Evolutionary conservation across 2,888 invertebrate species (phyloP).

Genomic region (Elegia similella): DNA sequence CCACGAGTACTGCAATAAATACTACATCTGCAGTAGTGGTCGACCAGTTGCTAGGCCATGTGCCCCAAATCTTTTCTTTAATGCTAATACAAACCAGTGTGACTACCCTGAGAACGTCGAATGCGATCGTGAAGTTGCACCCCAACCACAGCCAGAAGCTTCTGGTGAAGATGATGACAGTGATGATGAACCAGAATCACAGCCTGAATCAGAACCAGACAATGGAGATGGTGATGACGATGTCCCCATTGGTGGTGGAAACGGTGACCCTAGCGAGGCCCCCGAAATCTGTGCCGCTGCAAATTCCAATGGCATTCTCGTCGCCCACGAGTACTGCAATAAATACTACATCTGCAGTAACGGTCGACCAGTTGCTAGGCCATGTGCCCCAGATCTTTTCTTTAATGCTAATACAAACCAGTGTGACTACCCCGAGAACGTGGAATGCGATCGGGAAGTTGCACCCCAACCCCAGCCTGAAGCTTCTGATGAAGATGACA

Average conservation of each 20-base stretch:
- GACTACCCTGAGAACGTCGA: constrained; percentile 41
- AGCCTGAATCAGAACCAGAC: constrained; percentile 13
- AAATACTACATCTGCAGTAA: constrained; percentile 37
- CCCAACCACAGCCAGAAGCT: constrained; percentile 25
- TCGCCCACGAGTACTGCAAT: constrained; percentile 42
- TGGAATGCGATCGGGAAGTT: constrained; percentile 30
- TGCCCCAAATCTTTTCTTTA: constrained; percentile 30
- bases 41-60: constrained; percentile 32
- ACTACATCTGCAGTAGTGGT: constrained; percentile 39
- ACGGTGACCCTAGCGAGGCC: constrained; percentile 35
- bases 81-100: constrained; percentile 34
- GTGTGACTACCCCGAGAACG: constrained; percentile 38
- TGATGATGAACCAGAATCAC: constrained; percentile 4
- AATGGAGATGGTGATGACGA: constrained; percentile 15
- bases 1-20: constrained; percentile 44
- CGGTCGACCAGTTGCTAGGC: constrained; percentile 30
- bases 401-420: constrained; percentile 34
- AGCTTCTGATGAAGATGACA: constrained; percentile 12
- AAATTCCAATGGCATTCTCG: constrained; percentile 27
- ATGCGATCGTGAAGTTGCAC: constrained; percentile 30
- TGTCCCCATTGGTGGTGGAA: constrained; percentile 15
- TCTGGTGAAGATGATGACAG: background rate
- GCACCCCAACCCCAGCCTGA: constrained; percentile 1
- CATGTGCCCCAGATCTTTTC: constrained; percentile 27
- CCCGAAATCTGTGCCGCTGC: constrained; percentile 34